These are phyloP conservation scores for Mormyrus hasselquistii DNA, from an alignment of 2,797 vertebrate genomes.

Conservation along the genomic window DNA sequence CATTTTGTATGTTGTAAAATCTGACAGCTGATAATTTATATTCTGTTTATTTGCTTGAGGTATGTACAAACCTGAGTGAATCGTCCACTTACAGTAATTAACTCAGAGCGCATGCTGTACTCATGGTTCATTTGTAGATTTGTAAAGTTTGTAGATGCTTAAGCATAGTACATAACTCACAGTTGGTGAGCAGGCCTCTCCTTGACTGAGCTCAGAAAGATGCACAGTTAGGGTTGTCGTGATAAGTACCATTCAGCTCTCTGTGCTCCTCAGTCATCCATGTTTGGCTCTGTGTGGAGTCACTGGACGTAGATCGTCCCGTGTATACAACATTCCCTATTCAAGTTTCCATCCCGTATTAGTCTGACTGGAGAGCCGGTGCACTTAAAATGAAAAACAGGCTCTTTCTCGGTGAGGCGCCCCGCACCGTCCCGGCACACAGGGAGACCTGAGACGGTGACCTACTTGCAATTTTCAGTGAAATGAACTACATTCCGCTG, in stretches of 20 bases:
- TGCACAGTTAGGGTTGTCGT: neutral
- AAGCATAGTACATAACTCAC: neutral
- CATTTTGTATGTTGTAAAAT: neutral
- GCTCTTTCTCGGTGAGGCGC: conserved; percentile 3
- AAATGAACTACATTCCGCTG: conserved; percentile 16
- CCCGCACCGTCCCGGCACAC: conserved; percentile 1
- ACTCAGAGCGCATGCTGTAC: neutral
- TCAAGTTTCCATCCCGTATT: neutral
- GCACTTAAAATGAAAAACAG: conserved; percentile 18
- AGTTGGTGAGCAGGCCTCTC: neutral
- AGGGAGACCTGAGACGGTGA: conserved; percentile 25
- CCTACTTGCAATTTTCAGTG: conserved; percentile 29
- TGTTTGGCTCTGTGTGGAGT: neutral
- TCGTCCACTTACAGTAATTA: neutral
- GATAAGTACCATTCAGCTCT: neutral
- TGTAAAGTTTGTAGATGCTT: neutral
- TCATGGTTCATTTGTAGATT: neutral
- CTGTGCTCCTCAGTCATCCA: neutral
- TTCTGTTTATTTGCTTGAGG: neutral
- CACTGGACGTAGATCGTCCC: neutral
- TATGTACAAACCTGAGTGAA: neutral
- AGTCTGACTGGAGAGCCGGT: neutral
- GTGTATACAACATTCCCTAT: neutral
- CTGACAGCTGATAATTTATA: neutral
- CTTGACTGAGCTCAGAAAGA: neutral